These are phyloP conservation scores for Neodiprion fabricii DNA, from an alignment of 1,140 invertebrate species.

Conservation along the genomic window DNA sequence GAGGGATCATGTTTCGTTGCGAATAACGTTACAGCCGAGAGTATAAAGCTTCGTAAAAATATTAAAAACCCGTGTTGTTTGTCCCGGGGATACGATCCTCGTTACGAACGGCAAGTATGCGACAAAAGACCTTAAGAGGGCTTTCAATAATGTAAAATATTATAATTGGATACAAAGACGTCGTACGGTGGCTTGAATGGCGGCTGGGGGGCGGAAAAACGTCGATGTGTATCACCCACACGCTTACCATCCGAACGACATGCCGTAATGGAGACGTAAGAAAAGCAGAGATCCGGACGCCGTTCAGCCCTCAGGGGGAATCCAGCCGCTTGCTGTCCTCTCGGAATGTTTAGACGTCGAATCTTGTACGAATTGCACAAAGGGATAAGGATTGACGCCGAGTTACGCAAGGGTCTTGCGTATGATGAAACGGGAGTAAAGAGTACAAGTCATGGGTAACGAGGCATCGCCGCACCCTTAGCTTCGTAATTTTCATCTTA, in stretches of 20 bases:
- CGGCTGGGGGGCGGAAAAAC: background rate
- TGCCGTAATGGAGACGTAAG: background rate
- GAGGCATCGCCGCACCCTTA: too few relatives aligned
- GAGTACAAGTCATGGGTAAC: too few relatives aligned
- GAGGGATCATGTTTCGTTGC: too few relatives aligned
- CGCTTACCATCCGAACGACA: too few relatives aligned
- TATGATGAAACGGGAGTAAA: background rate
- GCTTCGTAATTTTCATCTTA: too few relatives aligned
- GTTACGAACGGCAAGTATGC: conserved; percentile 47
- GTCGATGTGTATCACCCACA: background rate
- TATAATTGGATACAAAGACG: conserved; percentile 42
- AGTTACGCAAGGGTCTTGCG: background rate
- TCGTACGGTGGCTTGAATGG: background rate
- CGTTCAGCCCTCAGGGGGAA: background rate
- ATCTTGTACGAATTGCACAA: background rate
- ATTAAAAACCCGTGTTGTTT: conserved; percentile 36
- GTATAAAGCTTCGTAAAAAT: background rate
- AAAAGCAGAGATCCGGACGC: background rate
- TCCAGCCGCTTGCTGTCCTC: background rate
- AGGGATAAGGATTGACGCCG: background rate
- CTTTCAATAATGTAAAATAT: conserved; percentile 39
- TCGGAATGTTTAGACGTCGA: background rate
- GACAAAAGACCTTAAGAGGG: conserved; percentile 44
- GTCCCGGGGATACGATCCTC: conserved; percentile 45
- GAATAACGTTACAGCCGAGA: too few relatives aligned